Conservation (phyloP, 2,113 vertebrate genomes). For the Bujurquina vittata region DNA sequence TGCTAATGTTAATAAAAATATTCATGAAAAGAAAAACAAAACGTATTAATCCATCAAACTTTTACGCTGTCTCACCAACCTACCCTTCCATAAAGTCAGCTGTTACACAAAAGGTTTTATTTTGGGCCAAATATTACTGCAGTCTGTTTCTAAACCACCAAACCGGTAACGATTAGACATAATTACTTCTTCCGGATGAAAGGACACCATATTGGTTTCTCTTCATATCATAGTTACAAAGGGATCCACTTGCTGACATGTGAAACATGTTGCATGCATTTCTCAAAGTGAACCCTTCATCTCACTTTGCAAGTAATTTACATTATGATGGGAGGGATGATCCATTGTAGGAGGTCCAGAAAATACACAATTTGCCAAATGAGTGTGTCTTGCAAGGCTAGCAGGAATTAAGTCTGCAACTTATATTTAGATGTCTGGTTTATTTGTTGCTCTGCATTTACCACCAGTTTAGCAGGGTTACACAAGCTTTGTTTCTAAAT, state of each 20-base stretch:
- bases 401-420: background rate
- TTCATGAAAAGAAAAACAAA: constrained; percentile 11
- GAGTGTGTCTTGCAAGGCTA: background rate
- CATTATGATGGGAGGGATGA: background rate
- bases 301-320: background rate
- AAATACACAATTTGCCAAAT: background rate
- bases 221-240: background rate
- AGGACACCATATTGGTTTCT: background rate
- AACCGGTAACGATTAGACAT: background rate
- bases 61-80: constrained; percentile 34
- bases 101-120: background rate
- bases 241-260: background rate
- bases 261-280: background rate
- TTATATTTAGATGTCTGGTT: background rate
- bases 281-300: background rate
- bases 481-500: background rate
- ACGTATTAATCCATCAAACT: constrained; percentile 3
- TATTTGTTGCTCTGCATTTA: background rate
- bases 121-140: background rate
- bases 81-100: constrained; percentile 2
- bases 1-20: constrained; percentile 25
- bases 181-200: background rate
- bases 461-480: background rate
- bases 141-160: background rate
- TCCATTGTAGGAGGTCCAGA: background rate